A percentile compares a stretch with the other conserved stretches of the same genome.
These are phyloP conservation scores for Furcula furcula DNA, from an alignment of 2,888 invertebrate genomes.

Conservation along the genomic window DNA sequence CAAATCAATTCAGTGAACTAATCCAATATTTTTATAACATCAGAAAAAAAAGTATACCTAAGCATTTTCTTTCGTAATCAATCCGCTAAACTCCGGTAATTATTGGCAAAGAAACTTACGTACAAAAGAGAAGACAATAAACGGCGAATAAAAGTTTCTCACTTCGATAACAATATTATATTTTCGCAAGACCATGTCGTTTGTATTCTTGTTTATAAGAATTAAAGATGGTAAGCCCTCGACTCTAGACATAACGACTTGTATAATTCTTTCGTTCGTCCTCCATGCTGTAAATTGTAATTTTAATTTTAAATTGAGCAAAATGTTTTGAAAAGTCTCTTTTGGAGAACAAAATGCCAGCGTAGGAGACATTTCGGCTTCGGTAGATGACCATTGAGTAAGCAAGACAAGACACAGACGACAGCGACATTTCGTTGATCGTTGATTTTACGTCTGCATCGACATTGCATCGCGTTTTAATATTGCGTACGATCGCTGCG, in stretches of 20 bases:
- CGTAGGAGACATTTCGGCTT: constrained; percentile 3
- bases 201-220: constrained; percentile 5
- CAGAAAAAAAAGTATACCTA: too few species aligned
- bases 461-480: too few species aligned
- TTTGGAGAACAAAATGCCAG: constrained; percentile 14
- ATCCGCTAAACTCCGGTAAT: constrained; percentile 1
- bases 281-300: constrained; percentile 14
- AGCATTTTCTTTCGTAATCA: too few species aligned
- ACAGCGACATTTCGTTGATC: too few species aligned
- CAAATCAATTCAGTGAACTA: too few species aligned
- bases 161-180: constrained; percentile 1
- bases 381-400: constrained; percentile 1
- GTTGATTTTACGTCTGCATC: too few species aligned
- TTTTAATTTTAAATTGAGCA: constrained; percentile 18
- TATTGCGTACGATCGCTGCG: too few species aligned
- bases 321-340: constrained; percentile 21
- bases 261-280: constrained; percentile 17
- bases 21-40: too few species aligned
- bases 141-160: constrained; percentile 1
- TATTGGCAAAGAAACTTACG: constrained; percentile 3
- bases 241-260: constrained; percentile 21
- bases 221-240: constrained; percentile 7
- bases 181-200: constrained; percentile 1
- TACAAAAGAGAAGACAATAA: constrained; percentile 1
- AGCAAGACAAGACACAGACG: too few species aligned